phyloP scores from a whole-genome alignment of 2,113 vertebrate species.

The Hemibagrus wyckioides region DNA sequence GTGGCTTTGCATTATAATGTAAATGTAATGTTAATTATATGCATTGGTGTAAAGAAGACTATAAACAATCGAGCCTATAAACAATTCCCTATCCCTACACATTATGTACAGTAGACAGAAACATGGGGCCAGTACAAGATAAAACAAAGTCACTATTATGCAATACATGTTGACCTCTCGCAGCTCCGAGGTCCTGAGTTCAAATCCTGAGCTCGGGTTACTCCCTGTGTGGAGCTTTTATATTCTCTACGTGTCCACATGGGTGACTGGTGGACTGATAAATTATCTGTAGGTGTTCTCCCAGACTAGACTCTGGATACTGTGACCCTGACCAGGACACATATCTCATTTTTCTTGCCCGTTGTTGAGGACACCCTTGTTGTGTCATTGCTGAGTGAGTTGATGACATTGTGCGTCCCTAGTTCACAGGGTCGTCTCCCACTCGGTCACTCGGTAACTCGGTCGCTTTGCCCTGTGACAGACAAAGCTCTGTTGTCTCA shows the following conservation, averaged over 20 bases:
- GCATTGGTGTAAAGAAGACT: not conserved
- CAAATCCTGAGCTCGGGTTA: not conserved
- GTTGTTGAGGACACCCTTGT: not conserved
- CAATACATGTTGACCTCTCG: not conserved
- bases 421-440: constrained; percentile 9
- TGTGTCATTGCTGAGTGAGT: not conserved
- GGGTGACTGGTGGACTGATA: not conserved
- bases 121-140: not conserved
- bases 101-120: not conserved
- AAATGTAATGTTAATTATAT: not conserved
- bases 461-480: constrained; percentile 11
- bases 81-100: not conserved
- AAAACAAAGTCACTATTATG: not conserved
- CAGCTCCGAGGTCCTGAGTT: not conserved
- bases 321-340: not conserved
- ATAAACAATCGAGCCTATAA: too few relatives aligned
- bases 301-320: not conserved
- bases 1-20: not conserved
- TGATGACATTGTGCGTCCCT: constrained; percentile 22
- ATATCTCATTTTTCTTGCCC: not conserved
- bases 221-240: not conserved
- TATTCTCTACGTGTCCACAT: not conserved
- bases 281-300: not conserved
- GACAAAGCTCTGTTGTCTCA: constrained; percentile 29
- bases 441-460: constrained; percentile 13